A percentile compares a stretch with the other conserved stretches of the same genome.
phyloP scores from a whole-genome alignment of 2,888 invertebrate species.

The Calephelis perditalis region DNA sequence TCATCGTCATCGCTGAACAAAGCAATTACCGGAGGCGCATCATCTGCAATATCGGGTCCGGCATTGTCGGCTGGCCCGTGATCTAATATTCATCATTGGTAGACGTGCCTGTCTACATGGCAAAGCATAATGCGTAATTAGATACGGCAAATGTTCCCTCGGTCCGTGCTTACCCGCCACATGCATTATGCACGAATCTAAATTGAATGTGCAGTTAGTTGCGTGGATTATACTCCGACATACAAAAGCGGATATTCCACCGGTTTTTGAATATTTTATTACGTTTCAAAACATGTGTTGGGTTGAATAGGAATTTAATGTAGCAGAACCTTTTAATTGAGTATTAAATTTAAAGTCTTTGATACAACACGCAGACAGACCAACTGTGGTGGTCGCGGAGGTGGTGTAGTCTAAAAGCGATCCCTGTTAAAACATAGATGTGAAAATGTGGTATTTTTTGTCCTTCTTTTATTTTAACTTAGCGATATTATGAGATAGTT shows the following conservation, averaged over 20 bases:
- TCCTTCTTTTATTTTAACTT: too few species aligned
- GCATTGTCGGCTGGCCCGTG: constrained; percentile 50
- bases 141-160: constrained; percentile 68
- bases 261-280: constrained; percentile 8
- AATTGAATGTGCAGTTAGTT: constrained; percentile 70
- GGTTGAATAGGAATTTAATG: background rate
- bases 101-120: constrained; percentile 64
- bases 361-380: too few species aligned
- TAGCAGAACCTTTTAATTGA: background rate
- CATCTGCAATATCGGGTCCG: constrained; percentile 50
- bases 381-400: too few species aligned
- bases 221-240: constrained; percentile 36
- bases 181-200: constrained; percentile 72
- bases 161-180: constrained; percentile 47
- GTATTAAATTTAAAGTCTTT: too few species aligned
- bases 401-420: too few species aligned
- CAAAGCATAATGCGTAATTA: constrained; percentile 74
- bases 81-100: constrained; percentile 73
- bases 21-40: constrained; percentile 44
- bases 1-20: constrained; percentile 32
- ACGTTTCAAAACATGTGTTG: background rate
- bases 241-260: constrained; percentile 20
- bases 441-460: too few species aligned
- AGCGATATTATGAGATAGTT: too few species aligned
- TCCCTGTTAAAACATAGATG: too few species aligned